Percentiles rank a stretch among this genome's conserved stretches.
These are phyloP conservation scores for Parochlus steinenii DNA, from an alignment of 2,888 invertebrate genomes.

Conservation along the genomic window DNA sequence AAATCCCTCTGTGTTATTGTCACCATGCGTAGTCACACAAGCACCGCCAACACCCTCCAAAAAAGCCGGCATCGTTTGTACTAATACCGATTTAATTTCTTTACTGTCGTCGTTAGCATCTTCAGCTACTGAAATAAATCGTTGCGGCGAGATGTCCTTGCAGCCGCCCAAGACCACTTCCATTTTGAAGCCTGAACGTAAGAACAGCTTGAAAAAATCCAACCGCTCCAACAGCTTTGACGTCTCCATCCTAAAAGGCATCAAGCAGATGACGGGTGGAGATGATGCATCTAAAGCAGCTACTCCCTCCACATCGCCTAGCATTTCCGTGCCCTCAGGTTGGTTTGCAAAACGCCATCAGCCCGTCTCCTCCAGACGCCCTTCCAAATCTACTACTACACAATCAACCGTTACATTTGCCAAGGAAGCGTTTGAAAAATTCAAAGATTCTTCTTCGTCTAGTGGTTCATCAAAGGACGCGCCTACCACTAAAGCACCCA, in stretches of 20 bases:
- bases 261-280: slow-evolving; percentile 30
- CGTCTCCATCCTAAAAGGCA: slow-evolving; percentile 48
- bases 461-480: slow-evolving; percentile 2
- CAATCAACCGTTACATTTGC: slow-evolving; percentile 39
- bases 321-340: slow-evolving; percentile 36
- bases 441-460: slow-evolving; percentile 25
- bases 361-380: slow-evolving; percentile 49
- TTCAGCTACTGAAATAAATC: slow-evolving; percentile 63
- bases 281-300: slow-evolving; percentile 30
- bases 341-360: slow-evolving; percentile 69
- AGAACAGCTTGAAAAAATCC: slow-evolving; percentile 41
- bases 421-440: slow-evolving; percentile 40
- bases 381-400: slow-evolving; percentile 30
- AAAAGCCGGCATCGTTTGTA: slow-evolving; percentile 51
- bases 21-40: slow-evolving; percentile 16
- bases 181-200: slow-evolving; percentile 30
- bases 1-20: slow-evolving; percentile 38
- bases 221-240: slow-evolving; percentile 75
- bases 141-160: slow-evolving; percentile 35
- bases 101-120: slow-evolving; percentile 65
- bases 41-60: slow-evolving; percentile 17
- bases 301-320: too few relatives aligned
- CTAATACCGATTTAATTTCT: slow-evolving; percentile 63
- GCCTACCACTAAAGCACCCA: slow-evolving; percentile 11
- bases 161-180: slow-evolving; percentile 17